Base-by-base conservation (phyloP, 37 sponge, comb jelly and placozoan genomes). In the Spongia lamella region DNA sequence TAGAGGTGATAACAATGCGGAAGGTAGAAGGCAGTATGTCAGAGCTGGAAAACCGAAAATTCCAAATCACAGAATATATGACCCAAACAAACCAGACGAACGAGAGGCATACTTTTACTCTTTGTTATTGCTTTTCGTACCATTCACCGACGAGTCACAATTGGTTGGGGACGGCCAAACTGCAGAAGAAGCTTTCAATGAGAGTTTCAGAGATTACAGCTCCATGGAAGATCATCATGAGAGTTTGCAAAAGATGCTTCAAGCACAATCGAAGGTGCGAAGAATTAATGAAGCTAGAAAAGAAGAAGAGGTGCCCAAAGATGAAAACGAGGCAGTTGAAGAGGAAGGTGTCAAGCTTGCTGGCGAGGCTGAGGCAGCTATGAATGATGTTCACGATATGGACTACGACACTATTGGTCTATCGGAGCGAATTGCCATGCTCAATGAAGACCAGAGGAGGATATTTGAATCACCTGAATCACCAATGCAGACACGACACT, bases 41-140 rank as follows among this genome's bases (percentile, higher is more conserved):
- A 63, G 32, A 49, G 47, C 66, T 20, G 36, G 25, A 9, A 82
- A 73, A 19, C 75, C 65, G 15, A 21, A n/a, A 2, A 9, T 67
- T 1, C 38, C 35, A 32, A 82, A 78, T 53, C 79, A 78, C 55
- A 78, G 56, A 38, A 15, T 78, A 25, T 79, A 60, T 63, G 69
- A 67, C 21, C 69, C 69, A 25, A n/a, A 26, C 5, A 78, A 78
- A 25, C 69, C 53, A 29, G 34, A 25, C 47, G 67, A 82, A 43
- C 52, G 74, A 40, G 75, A 82, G 53, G 58, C 63, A n/a, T 82
- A 75, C 32, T 82, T 38, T 25, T 82, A 73, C 66, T 73, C 83
- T 24, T 30, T 82, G 43, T 13, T 82, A 25, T 59, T 73, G 22
- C 65, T 86, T 25, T 67, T 79, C 38, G 61, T 66, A 15, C 81